Percentiles rank a stretch among this genome's conserved stretches.
These are phyloP conservation scores for Sussaba pulchella DNA, from an alignment of 2,888 invertebrate species.

Conservation along the genomic window DNA sequence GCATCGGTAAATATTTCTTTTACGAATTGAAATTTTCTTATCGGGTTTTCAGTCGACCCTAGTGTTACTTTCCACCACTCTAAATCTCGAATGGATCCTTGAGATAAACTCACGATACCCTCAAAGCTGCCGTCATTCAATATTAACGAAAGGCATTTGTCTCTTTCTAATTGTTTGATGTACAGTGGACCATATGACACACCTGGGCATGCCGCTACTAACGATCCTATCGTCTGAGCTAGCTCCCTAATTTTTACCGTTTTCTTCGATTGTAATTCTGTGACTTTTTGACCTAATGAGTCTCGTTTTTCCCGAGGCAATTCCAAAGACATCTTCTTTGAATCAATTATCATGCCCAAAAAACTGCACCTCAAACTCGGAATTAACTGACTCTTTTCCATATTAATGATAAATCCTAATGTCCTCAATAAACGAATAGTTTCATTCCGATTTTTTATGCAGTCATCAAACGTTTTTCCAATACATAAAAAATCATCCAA, in stretches of 20 bases:
- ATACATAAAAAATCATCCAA: constrained; percentile 41
- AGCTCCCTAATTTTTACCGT: constrained; percentile 47
- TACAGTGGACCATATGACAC: constrained; percentile 51
- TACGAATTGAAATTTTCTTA: constrained; percentile 34
- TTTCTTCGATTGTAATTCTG: constrained; percentile 5
- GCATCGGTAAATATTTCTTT: constrained; percentile 45
- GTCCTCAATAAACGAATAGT: constrained; percentile 23
- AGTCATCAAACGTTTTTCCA: constrained; percentile 12
- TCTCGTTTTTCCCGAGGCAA: constrained; percentile 10
- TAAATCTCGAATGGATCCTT: constrained; percentile 29
- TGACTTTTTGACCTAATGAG: background rate
- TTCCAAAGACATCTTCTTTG: constrained; percentile 3
- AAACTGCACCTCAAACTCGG: too few species aligned
- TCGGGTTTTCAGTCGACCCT: constrained; percentile 14
- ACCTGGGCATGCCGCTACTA: constrained; percentile 51
- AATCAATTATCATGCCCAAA: too few species aligned
- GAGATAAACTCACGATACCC: constrained; percentile 41
- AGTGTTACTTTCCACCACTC: constrained; percentile 58
- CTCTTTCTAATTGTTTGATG: constrained; percentile 54
- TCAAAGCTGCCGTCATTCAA: constrained; percentile 51
- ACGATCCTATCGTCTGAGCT: constrained; percentile 52
- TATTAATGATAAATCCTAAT: constrained; percentile 46
- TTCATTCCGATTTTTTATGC: constrained; percentile 3
- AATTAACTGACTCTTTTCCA: too few species aligned
- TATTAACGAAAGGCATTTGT: constrained; percentile 44